Evolutionary conservation across 2,113 vertebrate genomes (phyloP), one percentile per base, ranked within the genome.

Genomic region (Coturnix japonica): DNA sequence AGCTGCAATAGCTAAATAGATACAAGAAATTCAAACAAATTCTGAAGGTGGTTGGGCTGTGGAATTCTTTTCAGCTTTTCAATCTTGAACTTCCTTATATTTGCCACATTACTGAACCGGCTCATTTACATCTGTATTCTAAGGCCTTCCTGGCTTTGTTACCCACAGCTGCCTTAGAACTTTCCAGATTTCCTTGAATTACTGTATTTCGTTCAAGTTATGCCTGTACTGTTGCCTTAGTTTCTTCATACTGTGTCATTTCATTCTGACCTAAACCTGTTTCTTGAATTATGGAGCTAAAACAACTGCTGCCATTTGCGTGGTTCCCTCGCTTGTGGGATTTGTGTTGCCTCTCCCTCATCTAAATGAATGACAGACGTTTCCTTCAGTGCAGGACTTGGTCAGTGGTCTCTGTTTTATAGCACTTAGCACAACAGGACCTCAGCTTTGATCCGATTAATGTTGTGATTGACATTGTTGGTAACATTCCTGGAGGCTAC

Each of bases 1-100:
- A 94, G 72, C 72, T 93, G 56, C 82, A 91, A 35, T 35, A 87
- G 86, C 95, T 94, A 95, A 95, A 94, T 86, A 96, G 88, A 92
- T 85, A 70, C 66, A 91, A 94, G 79, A 86, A 93, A 86, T 91
- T 94, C 73, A 91, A 89, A 93, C 81, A 94, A 72, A 89, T 89
- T 67, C 33, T 80, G 88, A 84, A 96, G 81, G 83, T 95, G 37
- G 25, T 69, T 91, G 56, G 54, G 33, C 46, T 82, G 75, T 78
- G 81, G 81, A 94, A 84, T 94, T 89, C 81, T 89, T 91, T 81
- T 89, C 76, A 90, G 81, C 81, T 89, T 96, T 87, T 96, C 57
- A 85, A 47, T n/a, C 63, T 87, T 87, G 85, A 81, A 69, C 64
- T 75, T 84, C 76, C 93, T 92, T 94, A 84, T 92, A 92, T 85